phyloP scores from a whole-genome alignment of 2,113 vertebrate species.

The Gallinago undulata region DNA sequence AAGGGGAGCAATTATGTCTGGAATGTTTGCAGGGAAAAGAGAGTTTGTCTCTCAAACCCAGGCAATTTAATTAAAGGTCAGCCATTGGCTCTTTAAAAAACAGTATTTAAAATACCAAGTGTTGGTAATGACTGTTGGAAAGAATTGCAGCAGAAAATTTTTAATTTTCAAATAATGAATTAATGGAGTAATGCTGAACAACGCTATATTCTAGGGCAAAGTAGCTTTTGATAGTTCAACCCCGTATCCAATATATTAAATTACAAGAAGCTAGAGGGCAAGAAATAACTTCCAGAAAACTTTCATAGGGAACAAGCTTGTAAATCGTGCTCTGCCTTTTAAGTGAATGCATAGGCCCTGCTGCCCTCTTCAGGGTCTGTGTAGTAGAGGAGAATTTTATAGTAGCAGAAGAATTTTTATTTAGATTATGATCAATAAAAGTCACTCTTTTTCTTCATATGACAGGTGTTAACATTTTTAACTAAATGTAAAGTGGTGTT shows the following conservation, averaged over 20 bases:
- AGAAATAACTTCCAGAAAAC: neutral
- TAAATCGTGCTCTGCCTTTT: neutral
- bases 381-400: neutral
- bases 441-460: neutral
- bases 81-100: neutral
- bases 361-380: slow-evolving; percentile 10
- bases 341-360: neutral
- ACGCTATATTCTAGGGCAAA: neutral
- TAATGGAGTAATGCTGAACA: neutral
- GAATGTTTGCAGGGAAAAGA: neutral
- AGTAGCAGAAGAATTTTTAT: neutral
- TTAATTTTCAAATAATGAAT: neutral
- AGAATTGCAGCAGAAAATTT: neutral
- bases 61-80: neutral
- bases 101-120: neutral
- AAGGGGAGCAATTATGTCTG: neutral
- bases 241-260: neutral
- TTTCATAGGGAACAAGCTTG: neutral
- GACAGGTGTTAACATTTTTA: neutral
- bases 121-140: neutral
- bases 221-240: neutral
- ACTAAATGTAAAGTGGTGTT: neutral
- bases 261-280: neutral
- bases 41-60: neutral
- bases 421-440: neutral